Percentiles rank a stretch among this genome's conserved stretches.
Evolutionary conservation across 2,797 vertebrate genomes (phyloP).

Genomic region (Fistularia tabacaria): DNA sequence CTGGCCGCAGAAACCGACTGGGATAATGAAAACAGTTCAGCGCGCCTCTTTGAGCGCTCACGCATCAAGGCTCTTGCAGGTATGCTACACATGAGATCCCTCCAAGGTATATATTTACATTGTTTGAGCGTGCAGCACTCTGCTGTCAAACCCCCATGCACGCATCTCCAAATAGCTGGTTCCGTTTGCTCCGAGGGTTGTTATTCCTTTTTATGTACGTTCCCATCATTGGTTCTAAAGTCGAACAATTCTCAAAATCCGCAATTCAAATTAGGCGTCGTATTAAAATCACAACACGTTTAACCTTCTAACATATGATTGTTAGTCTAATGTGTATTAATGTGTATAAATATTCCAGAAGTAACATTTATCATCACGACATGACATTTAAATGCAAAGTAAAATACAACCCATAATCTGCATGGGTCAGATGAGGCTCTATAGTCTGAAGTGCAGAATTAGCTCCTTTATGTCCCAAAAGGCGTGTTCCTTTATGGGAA

Average conservation of each 20-base stretch:
- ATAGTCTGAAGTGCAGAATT: constrained; percentile 31
- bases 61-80: constrained; percentile 94
- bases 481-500: constrained; percentile 48
- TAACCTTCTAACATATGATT: too few relatives aligned
- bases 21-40: constrained; percentile 95
- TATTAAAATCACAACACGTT: too few relatives aligned
- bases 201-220: too few relatives aligned
- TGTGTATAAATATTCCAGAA: too few relatives aligned
- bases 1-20: constrained; percentile 86
- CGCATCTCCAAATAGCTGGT: too few relatives aligned
- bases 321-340: too few relatives aligned
- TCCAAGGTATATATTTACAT: too few relatives aligned
- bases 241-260: too few relatives aligned
- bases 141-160: background rate
- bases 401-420: constrained; percentile 10
- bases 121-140: background rate
- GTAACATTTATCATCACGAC: background rate
- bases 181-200: too few relatives aligned
- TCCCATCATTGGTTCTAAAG: too few relatives aligned
- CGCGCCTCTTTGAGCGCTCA: constrained; percentile 89
- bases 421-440: constrained; percentile 41
- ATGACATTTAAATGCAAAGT: constrained; percentile 17
- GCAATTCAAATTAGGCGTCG: too few relatives aligned
- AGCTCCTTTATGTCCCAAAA: constrained; percentile 47
- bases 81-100: constrained; percentile 40